Base-by-base conservation (phyloP, 2,888 invertebrate species). In the Zaprionus obscuricornis region DNA sequence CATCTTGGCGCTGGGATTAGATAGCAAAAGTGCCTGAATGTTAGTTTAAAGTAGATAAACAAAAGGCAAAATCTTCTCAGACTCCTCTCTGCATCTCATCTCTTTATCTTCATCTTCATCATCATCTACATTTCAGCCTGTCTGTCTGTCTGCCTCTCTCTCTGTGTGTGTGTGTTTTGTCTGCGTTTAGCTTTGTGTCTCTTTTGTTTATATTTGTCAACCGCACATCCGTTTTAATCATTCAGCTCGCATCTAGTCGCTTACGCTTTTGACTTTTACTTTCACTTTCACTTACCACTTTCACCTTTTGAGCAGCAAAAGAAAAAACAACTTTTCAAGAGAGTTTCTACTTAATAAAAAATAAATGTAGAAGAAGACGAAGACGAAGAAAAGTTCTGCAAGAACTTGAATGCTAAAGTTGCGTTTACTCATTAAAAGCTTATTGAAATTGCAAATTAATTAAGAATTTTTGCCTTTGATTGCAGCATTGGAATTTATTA, bases 11-110 rank as follows among this genome's bases (percentile, higher is more conserved):
- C n/a, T n/a, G n/a, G 79, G 79, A 79, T 79, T 79, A 79, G 84
- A 85, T 82, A 58, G 77, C 82, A 73, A 70, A 86, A 79, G 79
- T 84, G 86, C 70, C 68, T 70, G 82, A n/a, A 84, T 81, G 86
- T 81, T 86, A 81, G 86, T 86, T 86, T 86, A 77, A 84, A 86
- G 86, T 76, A 84, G 85, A 86, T 79, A 84, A 86, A 86, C 86
- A 76, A 81, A 67, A 70, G n/a, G 77, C 60, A 70, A 63, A 63
- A 75, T 66, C 77, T 20, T 22, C 13, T 8, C 39, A 7, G 11
- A n/a, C 20, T 52, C n/a, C 2, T 22, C 5, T 7, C 11, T 14
- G 6, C 33, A 1, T 13, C 36, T 22, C 22, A n/a, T 14, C n/a
- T 42, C 20, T 37, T n/a, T 11, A 10, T 10, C 26, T n/a, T 17